Base-by-base conservation (phyloP, 2,797 vertebrate species). In the Anabacerthia variegaticeps region DNA sequence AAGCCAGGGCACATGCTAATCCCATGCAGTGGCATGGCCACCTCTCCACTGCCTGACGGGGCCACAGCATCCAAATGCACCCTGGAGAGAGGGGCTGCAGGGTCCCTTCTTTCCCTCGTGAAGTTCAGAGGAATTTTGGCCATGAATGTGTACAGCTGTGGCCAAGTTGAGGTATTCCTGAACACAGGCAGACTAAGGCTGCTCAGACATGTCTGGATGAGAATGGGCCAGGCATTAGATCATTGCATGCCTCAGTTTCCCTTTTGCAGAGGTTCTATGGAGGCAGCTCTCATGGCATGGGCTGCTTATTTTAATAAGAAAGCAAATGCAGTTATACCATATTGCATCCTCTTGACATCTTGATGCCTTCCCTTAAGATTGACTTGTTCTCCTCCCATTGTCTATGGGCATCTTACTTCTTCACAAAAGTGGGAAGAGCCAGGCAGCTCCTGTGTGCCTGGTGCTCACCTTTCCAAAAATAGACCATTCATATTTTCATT, bases 311-410 rank as follows among this genome's bases (percentile, higher is more conserved):
- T 80, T 51, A 49, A 36, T 65, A 39, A 30, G 37, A 77, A 67
- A 63, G 56, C 52, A 49, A 1, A 2, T 58, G 12, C 6, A 49
- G n/a, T 76, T 76, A 9, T 7, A 26, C 41, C 79, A 9, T 6
- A 21, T 41, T 54, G 49, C 39, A 19, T 66, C 49, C 22, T 85
- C 54, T 7, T 69, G 46, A 36, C 4, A 4, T 28, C 39, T 62
- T 81, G 32, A 24, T 83, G n/a, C 24, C 17, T 72, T 90, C n/a
- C 49, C 34, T 65, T 61, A 65, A 61, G 21, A n/a, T 20, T 56
- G 63, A 23, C 26, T 34, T 74, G 14, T 41, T 55, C 23, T 68
- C 5, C 34, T 73, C 16, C 54, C 10, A 0, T 1, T 0, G 24
- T 18, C n/a, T 43, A 51, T 22, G 7, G 19, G 4, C 36, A 66